These are phyloP conservation scores for Gerris lacustris DNA, from an alignment of 2,888 invertebrate species.

Conservation along the genomic window DNA sequence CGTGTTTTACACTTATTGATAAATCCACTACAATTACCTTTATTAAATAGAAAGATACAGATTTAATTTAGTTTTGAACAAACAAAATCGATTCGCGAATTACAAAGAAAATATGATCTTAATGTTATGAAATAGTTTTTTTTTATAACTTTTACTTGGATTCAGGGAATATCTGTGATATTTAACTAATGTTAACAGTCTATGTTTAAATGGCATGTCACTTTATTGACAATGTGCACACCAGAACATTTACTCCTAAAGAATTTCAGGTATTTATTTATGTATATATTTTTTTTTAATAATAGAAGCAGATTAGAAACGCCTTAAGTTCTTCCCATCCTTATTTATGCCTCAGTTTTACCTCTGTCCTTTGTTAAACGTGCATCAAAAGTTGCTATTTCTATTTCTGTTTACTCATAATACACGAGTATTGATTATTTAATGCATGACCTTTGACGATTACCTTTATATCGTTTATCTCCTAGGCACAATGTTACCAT, in stretches of 20 bases:
- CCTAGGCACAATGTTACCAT: no score
- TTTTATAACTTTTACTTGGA: no score
- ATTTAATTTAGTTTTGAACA: background rate
- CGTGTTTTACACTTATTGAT: no score
- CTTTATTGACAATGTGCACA: constrained; percentile 52
- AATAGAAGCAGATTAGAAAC: background rate
- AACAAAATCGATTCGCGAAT: no score
- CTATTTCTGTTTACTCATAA: background rate
- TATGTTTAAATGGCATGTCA: constrained; percentile 29
- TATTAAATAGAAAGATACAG: background rate
- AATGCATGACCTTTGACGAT: no score
- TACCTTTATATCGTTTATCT: no score
- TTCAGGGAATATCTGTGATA: no score
- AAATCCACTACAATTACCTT: background rate
- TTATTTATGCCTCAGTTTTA: background rate
- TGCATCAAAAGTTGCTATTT: background rate
- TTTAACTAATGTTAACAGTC: no score
- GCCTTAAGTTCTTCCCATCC: background rate
- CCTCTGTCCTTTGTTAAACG: background rate
- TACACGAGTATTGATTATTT: no score
- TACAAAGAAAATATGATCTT: no score
- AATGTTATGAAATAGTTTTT: no score
- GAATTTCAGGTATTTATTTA: constrained; percentile 53
- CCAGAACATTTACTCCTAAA: constrained; percentile 63
- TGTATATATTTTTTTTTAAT: background rate